A percentile compares a stretch with the other conserved stretches of the same genome.
Conservation (phyloP, 1,140 invertebrate genomes). For the Tetragnatha versicolor region DNA sequence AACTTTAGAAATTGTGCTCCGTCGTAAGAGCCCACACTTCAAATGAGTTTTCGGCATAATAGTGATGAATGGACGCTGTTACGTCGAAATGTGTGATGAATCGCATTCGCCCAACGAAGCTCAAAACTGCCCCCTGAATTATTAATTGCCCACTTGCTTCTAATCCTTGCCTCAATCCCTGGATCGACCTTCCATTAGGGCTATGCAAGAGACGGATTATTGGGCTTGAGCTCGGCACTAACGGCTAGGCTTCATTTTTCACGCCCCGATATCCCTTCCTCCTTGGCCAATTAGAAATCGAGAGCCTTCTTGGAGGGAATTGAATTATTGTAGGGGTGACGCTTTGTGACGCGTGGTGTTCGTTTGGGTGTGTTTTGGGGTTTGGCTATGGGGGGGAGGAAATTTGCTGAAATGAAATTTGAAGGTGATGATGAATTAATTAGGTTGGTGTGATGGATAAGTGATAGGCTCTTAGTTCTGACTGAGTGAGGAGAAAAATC, state of each 20-base stretch:
- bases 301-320: not conserved
- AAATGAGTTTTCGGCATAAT: constrained; percentile 22
- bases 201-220: not conserved
- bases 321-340: too few species aligned
- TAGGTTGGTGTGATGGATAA: too few species aligned
- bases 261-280: not conserved
- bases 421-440: too few species aligned
- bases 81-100: constrained; percentile 25
- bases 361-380: too few species aligned
- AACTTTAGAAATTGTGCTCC: constrained; percentile 8
- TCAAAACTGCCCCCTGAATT: constrained; percentile 19
- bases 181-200: not conserved
- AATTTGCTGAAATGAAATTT: too few species aligned
- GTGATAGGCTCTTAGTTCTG: too few species aligned
- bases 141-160: constrained; percentile 15
- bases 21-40: not conserved
- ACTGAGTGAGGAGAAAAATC: too few species aligned
- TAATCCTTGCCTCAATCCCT: not conserved
- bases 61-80: constrained; percentile 13
- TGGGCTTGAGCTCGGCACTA: too few species aligned
- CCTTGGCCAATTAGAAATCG: not conserved
- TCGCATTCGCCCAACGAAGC: not conserved
- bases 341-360: too few species aligned
- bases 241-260: not conserved
- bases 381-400: too few species aligned